Base-by-base conservation (phyloP, 2,888 invertebrate species). In the Rhagonycha lutea region DNA sequence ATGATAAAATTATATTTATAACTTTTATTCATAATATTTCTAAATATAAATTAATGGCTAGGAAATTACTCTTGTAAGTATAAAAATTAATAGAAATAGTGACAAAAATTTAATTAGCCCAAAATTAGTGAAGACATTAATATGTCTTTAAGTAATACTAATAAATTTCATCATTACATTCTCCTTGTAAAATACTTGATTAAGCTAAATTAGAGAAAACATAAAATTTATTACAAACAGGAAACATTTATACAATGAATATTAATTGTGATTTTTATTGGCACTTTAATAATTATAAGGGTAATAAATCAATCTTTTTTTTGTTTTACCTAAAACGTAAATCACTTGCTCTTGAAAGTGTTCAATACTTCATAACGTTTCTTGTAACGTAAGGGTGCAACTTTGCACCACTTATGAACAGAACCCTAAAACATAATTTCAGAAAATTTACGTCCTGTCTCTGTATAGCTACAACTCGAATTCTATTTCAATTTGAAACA, bases 341-440 rank as follows among this genome's bases (percentile, higher is more conserved):
- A 47, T 47, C 8, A 47, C 7, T 47, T 47, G 47, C n/a, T 47
- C 47, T 8, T 47, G n/a, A 47, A 47, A n/a, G 47, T 47, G 47
- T 47, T 47, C 47, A 47, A n/a, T 47, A 47, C 47, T 47, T 47
- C n/a, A 47, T 47, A 47, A 47, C n/a, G 47, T n/a, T 47, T 47
- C 12, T 47, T 47, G 18, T 62, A 62, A 18, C 18, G 62, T 18
- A 62, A 47, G 47, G 47, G 47, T 47, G n/a, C 47, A 47, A 47
- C 18, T 23, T 23, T 18, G 62, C 14, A 62, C 62, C 63, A 65
- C 63, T 65, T 65, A 65, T 24, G 63, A 65, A 65, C 24, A 65
- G 63, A 65, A 65, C 24, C 63, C 63, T 65, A 65, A 65, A 65
- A 65, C 63, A 65, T 65, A 65, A 65, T 65, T 65, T 65, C 63